These are phyloP conservation scores for Microchrysa polita DNA, from an alignment of 2,888 invertebrate genomes.

Conservation along the genomic window DNA sequence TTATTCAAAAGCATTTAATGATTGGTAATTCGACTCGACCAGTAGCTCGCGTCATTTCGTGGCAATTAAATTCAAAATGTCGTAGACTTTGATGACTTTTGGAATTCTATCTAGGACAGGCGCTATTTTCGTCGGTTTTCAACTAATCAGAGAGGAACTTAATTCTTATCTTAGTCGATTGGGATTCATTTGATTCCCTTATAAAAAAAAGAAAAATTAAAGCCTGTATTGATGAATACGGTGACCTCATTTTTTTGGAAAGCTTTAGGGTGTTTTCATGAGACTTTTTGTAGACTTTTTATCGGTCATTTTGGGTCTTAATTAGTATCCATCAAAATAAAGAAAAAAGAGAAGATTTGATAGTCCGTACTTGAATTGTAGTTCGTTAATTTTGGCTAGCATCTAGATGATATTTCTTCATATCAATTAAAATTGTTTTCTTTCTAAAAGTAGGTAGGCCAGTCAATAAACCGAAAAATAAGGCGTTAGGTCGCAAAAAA, in stretches of 20 bases:
- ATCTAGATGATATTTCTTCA: too few species aligned
- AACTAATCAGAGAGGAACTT: conserved; percentile 34
- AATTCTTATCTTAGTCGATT: conserved; percentile 35
- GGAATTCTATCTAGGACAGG: neutral
- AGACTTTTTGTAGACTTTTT: too few species aligned
- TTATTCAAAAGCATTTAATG: conserved; percentile 31
- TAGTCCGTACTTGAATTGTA: conserved; percentile 28
- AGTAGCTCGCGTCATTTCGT: neutral
- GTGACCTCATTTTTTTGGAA: conserved; percentile 1
- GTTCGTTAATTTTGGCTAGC: neutral
- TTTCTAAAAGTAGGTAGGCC: too few species aligned
- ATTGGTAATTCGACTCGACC: conserved; percentile 33
- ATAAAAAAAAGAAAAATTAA: neutral
- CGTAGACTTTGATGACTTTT: neutral
- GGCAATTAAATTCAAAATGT: conserved; percentile 34
- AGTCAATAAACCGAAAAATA: too few species aligned
- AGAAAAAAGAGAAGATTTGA: conserved; percentile 1
- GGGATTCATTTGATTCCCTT: conserved; percentile 18
- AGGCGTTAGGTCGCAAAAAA: too few species aligned
- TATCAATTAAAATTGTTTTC: too few species aligned
- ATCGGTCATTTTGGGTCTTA: conserved; percentile 10
- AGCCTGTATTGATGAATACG: neutral
- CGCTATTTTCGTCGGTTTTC: conserved; percentile 7
- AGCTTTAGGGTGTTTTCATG: neutral
- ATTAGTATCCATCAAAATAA: conserved; percentile 21